Conservation (phyloP, 2,113 vertebrate species). For the Lethenteron reissneri region DNA sequence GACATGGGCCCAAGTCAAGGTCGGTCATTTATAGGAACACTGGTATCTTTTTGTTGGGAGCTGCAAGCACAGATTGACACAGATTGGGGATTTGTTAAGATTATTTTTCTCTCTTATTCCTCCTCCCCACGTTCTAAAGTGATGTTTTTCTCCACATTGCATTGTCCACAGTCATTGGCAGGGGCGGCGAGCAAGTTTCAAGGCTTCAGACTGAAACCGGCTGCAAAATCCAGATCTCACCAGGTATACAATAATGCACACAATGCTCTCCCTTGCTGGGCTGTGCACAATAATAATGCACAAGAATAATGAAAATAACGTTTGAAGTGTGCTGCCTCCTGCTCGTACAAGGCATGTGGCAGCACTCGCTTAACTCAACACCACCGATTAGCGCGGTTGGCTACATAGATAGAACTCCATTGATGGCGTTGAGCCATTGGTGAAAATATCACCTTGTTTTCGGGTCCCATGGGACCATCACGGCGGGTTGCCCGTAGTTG, state of each 20-base stretch:
- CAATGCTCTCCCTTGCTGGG: background rate
- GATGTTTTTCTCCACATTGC: constrained; percentile 7
- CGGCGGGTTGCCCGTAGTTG: too few relatives aligned
- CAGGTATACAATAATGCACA: constrained; percentile 25
- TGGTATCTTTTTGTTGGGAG: background rate
- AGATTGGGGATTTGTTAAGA: background rate
- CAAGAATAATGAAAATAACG: background rate
- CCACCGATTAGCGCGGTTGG: too few relatives aligned
- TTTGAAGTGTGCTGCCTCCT: too few relatives aligned
- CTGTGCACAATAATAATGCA: constrained; percentile 1
- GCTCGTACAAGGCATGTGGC: too few relatives aligned
- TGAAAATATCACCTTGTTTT: too few relatives aligned
- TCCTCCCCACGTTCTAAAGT: background rate
- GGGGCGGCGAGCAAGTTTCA: constrained; percentile 78
- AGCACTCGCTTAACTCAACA: too few relatives aligned
- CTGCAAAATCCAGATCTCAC: constrained; percentile 80
- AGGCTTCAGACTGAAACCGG: constrained; percentile 86
- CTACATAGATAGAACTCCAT: too few relatives aligned
- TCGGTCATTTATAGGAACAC: background rate
- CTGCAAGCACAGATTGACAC: too few relatives aligned
- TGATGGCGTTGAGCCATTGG: too few relatives aligned
- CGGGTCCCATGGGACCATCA: too few relatives aligned
- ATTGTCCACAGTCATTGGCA: constrained; percentile 42
- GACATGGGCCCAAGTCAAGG: constrained; percentile 1
- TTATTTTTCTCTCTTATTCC: background rate